These are phyloP conservation scores for Anthrax anthrax DNA, from an alignment of 2,888 invertebrate genomes.

Conservation along the genomic window DNA sequence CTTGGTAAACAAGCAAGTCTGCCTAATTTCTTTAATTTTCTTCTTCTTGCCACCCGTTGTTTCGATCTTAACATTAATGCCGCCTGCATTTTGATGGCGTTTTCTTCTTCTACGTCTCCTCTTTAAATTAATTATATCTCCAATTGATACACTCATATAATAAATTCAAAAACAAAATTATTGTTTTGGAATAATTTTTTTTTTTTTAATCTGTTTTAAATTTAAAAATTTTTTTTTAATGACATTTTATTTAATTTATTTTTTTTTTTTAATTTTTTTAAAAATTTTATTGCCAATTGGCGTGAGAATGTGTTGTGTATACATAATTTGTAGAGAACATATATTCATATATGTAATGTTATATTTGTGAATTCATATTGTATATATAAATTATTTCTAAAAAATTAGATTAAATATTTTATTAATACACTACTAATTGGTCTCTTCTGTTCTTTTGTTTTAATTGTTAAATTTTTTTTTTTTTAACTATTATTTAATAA, in stretches of 20 bases:
- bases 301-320: too few relatives aligned
- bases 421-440: too few relatives aligned
- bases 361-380: too few relatives aligned
- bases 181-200: background rate
- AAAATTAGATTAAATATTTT: too few relatives aligned
- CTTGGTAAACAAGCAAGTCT: conserved; percentile 66
- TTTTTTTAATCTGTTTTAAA: background rate
- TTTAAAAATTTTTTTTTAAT: too few relatives aligned
- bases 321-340: background rate
- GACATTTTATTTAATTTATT: background rate
- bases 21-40: conserved; percentile 60
- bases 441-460: too few relatives aligned
- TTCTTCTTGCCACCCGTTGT: conserved; percentile 69
- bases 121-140: conserved; percentile 21
- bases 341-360: too few relatives aligned
- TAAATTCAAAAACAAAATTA: background rate
- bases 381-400: too few relatives aligned
- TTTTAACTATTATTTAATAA: conserved; percentile 1
- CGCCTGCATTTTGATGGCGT: conserved; percentile 63
- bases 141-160: conserved; percentile 18
- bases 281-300: too few relatives aligned
- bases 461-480: too few relatives aligned
- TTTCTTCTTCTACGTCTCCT: conserved; percentile 17
- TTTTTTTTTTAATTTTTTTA: too few relatives aligned
- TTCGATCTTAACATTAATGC: conserved; percentile 84